phyloP scores from a whole-genome alignment of 2,888 invertebrate species.

The Allacma fusca region DNA sequence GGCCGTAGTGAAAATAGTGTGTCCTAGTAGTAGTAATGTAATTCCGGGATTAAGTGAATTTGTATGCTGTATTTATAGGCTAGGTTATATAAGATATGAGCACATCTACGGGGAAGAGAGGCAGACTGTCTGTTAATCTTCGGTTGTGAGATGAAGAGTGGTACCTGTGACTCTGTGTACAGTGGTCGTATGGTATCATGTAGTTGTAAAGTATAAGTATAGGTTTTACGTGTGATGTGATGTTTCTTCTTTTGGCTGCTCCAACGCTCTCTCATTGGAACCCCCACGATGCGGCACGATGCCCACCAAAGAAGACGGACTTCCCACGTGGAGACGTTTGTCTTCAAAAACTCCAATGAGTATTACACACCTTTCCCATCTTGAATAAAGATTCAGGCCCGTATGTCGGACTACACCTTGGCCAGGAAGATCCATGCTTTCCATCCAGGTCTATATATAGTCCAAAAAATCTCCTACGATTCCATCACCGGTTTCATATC shows the following conservation, averaged over 20 bases:
- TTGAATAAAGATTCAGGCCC: constrained; percentile 26
- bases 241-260: constrained; percentile 34
- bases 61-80: neutral
- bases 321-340: constrained; percentile 61
- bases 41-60: neutral
- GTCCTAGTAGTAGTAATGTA: neutral
- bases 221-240: constrained; percentile 38
- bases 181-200: neutral
- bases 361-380: constrained; percentile 41
- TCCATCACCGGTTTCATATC: too few species aligned
- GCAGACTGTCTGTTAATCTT: neutral
- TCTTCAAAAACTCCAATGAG: constrained; percentile 39
- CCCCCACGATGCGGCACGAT: constrained; percentile 62
- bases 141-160: neutral
- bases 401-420: constrained; percentile 16
- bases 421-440: neutral
- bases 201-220: constrained; percentile 21
- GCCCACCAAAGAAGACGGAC: constrained; percentile 62
- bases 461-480: neutral
- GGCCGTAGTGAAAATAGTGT: constrained; percentile 12
- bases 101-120: too few species aligned
- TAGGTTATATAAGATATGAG: too few species aligned
- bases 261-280: constrained; percentile 42
- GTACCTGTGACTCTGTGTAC: neutral
- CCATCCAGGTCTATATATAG: constrained; percentile 4